Conservation (phyloP, 2,113 vertebrate species). For the Corythornis vintsioides region DNA sequence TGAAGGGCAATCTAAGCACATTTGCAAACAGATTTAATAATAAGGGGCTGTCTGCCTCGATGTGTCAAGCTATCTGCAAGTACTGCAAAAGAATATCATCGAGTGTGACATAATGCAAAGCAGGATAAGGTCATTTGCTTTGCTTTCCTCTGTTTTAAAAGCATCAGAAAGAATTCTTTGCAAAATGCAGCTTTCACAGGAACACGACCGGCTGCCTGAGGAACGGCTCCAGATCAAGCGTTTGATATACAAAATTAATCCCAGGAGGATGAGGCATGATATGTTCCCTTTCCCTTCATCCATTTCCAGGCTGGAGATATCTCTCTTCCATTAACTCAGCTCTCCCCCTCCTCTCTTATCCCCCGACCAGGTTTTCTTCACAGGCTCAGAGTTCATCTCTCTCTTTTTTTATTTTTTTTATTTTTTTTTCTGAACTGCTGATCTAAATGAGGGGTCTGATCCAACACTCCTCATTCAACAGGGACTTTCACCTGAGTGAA, state of each 20-base stretch:
- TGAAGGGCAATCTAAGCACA: constrained; percentile 53
- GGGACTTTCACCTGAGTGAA: neutral
- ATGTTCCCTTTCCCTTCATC: constrained; percentile 10
- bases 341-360: neutral
- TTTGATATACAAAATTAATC: constrained; percentile 61
- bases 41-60: constrained; percentile 62
- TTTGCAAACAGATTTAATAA: constrained; percentile 77
- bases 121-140: constrained; percentile 66
- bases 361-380: neutral
- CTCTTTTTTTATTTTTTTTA: neutral
- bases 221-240: constrained; percentile 18
- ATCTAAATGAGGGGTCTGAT: constrained; percentile 22
- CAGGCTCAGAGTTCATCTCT: constrained; percentile 9
- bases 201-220: constrained; percentile 42
- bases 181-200: constrained; percentile 43
- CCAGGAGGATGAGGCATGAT: neutral
- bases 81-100: constrained; percentile 34
- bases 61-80: constrained; percentile 57
- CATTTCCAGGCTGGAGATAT: constrained; percentile 48
- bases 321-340: constrained; percentile 33
- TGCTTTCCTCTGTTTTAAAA: constrained; percentile 44
- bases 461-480: neutral
- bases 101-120: constrained; percentile 44
- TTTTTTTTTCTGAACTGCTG: neutral
- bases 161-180: constrained; percentile 37